Evolutionary conservation across 2,888 invertebrate genomes (phyloP).

Genomic region (Syritta pipiens): DNA sequence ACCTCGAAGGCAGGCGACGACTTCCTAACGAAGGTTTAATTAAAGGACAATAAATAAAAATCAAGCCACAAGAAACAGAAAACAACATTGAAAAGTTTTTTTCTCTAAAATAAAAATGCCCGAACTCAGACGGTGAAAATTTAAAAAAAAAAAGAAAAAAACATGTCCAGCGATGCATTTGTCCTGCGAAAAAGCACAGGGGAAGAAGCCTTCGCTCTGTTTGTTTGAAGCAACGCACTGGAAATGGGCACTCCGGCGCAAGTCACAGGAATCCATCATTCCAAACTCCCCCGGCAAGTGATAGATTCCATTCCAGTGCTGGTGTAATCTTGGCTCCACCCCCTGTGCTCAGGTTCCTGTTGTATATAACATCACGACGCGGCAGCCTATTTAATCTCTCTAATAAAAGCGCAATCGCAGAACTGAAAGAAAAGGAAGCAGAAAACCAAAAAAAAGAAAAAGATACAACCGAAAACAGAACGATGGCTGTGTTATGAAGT

Average conservation of each 20-base stretch:
- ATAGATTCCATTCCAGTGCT: slow-evolving; percentile 48
- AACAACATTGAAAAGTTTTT: slow-evolving; percentile 5
- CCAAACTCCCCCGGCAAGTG: slow-evolving; percentile 23
- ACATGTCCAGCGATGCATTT: too few species aligned
- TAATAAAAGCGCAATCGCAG: slow-evolving; percentile 59
- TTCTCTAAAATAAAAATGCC: slow-evolving; percentile 13
- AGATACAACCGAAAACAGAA: not conserved
- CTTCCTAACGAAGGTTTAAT: slow-evolving; percentile 2
- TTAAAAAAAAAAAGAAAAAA: too few species aligned
- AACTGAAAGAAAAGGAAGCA: not conserved
- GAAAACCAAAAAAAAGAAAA: not conserved
- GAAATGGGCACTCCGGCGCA: slow-evolving; percentile 25
- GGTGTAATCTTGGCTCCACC: slow-evolving; percentile 56
- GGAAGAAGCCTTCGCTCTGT: not conserved
- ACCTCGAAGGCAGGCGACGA: slow-evolving; percentile 34
- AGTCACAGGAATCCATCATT: slow-evolving; percentile 3
- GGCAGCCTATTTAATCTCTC: slow-evolving; percentile 44
- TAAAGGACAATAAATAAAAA: slow-evolving; percentile 14
- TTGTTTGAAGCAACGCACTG: not conserved
- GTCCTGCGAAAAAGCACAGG: not conserved
- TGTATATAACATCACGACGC: slow-evolving; percentile 19
- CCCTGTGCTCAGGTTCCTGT: slow-evolving; percentile 33
- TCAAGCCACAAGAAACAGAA: too few species aligned
- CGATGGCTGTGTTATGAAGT: slow-evolving; percentile 40
- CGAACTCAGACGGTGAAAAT: too few species aligned